Evolutionary conservation across 1,140 invertebrate species (phyloP), one percentile per base, ranked within the genome.

Genomic region (Drosophila cardini): DNA sequence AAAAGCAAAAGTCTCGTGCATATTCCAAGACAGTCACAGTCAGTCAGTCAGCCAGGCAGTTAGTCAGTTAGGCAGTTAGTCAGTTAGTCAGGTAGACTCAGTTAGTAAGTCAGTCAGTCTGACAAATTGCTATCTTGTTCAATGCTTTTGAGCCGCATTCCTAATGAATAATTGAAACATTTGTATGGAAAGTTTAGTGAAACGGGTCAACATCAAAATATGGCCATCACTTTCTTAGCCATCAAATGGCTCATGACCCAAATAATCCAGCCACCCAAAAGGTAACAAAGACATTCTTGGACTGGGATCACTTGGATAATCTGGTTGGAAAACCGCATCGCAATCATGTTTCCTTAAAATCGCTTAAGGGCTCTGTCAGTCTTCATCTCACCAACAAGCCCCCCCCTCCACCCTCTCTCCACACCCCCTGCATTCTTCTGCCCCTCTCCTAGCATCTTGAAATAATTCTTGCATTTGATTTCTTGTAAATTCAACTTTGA

Each of bases 141-240:
- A 48, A 11, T 38, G 57, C 76, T 64, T 32, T 38, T 61, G 53
- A 42, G 21, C n/a, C 63, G 70, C 74, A 81, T 78, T 70, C 56
- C 61, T 13, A 67, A 67, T 82, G 70, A 78, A 82, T 78, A 78
- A 83, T 83, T 83, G 56, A 71, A 67, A 56, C 60, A 53, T 48
- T 62, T 64, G 30, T 30, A 53, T 18, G 55, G 46, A 67, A 62
- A 26, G 21, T 71, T 71, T 82, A n/a, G 67, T 69, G 52, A 69
- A 43, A 50, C 52, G 48, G 26, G 50, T 62, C 38, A 45, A 46
- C 60, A 61, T 72, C 53, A 58, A 80, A 80, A 75, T 74, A 55
- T 43, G 34, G 15, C 57, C 11, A 52, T 26, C 50, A 45, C 38
- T 64, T 52, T 42, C 46, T 52, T 42, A 52, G 48, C 34, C 34